phyloP scores from a whole-genome alignment of 2,888 invertebrate genomes.

The Punctoribates punctum region DNA sequence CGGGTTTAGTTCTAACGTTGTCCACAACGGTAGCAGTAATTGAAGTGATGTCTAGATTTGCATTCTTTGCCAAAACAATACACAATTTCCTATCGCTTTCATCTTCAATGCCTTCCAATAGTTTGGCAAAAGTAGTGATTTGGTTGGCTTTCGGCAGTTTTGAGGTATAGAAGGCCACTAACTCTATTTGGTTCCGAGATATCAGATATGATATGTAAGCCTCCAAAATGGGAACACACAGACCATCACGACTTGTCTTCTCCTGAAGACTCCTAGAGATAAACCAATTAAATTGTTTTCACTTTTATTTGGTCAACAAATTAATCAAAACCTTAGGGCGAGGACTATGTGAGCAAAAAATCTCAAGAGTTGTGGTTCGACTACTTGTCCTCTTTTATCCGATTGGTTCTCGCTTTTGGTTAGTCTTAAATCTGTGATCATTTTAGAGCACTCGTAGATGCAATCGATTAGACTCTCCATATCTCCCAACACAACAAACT shows the following conservation, averaged over 20 bases:
- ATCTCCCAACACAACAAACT: slow-evolving; percentile 77
- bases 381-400: neutral
- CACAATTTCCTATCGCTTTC: slow-evolving; percentile 53
- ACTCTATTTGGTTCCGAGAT: slow-evolving; percentile 67
- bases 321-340: slow-evolving; percentile 64
- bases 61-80: slow-evolving; percentile 59
- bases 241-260: slow-evolving; percentile 55
- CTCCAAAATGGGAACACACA: slow-evolving; percentile 71
- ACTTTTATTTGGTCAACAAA: neutral
- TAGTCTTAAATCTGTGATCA: slow-evolving; percentile 20
- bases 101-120: slow-evolving; percentile 52
- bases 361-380: slow-evolving; percentile 61
- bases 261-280: neutral
- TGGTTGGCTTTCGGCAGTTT: slow-evolving; percentile 67
- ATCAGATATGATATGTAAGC: slow-evolving; percentile 68
- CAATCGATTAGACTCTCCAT: slow-evolving; percentile 51
- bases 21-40: slow-evolving; percentile 82
- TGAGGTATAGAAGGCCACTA: slow-evolving; percentile 81
- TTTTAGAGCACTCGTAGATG: slow-evolving; percentile 44
- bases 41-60: slow-evolving; percentile 74
- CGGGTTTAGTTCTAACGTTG: slow-evolving; percentile 58
- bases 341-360: slow-evolving; percentile 81
- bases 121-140: slow-evolving; percentile 54
- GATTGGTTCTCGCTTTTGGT: neutral
- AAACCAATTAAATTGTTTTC: neutral